Percentiles rank a stretch among this genome's conserved stretches.
These are phyloP conservation scores for Melanotaenia parkinsoni DNA, from an alignment of 2,797 vertebrate species.

Conservation along the genomic window DNA sequence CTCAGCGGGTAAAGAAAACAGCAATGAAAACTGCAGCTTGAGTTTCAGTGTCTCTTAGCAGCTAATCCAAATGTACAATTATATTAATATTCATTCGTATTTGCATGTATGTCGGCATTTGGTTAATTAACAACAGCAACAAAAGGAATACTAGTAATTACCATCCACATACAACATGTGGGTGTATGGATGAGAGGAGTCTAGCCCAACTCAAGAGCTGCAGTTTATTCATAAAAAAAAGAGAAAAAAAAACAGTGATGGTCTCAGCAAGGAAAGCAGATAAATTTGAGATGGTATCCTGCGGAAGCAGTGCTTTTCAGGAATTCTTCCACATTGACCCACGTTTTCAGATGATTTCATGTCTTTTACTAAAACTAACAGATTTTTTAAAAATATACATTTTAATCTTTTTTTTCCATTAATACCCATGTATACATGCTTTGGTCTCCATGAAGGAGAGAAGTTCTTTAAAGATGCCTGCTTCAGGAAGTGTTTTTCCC, in stretches of 20 bases:
- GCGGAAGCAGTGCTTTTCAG: conserved; percentile 67
- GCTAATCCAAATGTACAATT: conserved; percentile 1
- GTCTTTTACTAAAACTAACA: background rate
- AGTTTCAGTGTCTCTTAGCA: background rate
- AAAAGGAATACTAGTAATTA: conserved; percentile 4
- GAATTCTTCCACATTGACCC: conserved; percentile 11
- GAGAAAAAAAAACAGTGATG: background rate
- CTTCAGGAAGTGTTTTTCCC: conserved; percentile 5
- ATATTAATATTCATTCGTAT: background rate
- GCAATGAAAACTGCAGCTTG: conserved; percentile 65
- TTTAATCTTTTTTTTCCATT: background rate
- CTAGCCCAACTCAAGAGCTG: conserved; percentile 54
- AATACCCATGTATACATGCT: background rate
- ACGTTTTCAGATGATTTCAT: background rate
- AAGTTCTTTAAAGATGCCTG: conserved; percentile 2
- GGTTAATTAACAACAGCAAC: background rate
- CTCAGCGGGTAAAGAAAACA: conserved; percentile 30
- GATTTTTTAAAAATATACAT: background rate
- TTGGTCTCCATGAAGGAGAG: background rate
- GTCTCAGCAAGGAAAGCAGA: background rate
- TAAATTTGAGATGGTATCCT: conserved; percentile 11
- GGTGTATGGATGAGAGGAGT: background rate
- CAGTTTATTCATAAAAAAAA: conserved; percentile 65
- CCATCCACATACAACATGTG: background rate
- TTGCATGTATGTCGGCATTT: background rate